Percentiles rank a stretch among this genome's conserved stretches.
These are phyloP conservation scores for Hybognathus amarus DNA, from an alignment of 2,797 vertebrate genomes.

Conservation along the genomic window DNA sequence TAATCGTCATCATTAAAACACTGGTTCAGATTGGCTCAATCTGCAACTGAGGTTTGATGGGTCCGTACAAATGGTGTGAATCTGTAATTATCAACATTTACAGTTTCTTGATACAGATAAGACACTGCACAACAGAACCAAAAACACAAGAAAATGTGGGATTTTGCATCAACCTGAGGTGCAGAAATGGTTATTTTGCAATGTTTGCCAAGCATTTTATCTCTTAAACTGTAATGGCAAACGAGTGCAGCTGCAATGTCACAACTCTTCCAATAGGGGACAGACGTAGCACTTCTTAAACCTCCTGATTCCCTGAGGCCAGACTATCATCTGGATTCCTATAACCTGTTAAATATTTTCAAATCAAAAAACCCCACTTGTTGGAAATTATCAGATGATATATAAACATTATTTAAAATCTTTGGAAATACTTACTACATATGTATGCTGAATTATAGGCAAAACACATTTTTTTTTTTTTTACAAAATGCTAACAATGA, in stretches of 20 bases:
- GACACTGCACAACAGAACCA: conserved; percentile 38
- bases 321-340: conserved; percentile 55
- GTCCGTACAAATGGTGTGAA: conserved; percentile 25
- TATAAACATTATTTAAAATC: conserved; percentile 55
- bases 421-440: conserved; percentile 63
- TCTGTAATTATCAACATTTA: conserved; percentile 1
- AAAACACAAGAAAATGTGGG: neutral
- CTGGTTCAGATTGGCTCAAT: conserved; percentile 56
- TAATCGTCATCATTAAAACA: conserved; percentile 35
- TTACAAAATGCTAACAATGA: conserved; percentile 37
- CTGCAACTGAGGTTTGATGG: conserved; percentile 49
- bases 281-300: conserved; percentile 55
- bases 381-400: conserved; percentile 52
- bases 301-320: conserved; percentile 62
- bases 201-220: conserved; percentile 33
- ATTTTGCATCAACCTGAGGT: conserved; percentile 59
- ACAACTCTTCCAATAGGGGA: conserved; percentile 58
- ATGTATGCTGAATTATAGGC: conserved; percentile 58
- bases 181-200: conserved; percentile 44
- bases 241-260: conserved; percentile 39
- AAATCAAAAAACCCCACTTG: conserved; percentile 46
- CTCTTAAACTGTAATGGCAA: conserved; percentile 8
- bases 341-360: conserved; percentile 57
- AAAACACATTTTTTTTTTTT: conserved; percentile 40
- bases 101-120: conserved; percentile 21